Evolutionary conservation across 1,140 invertebrate species (phyloP), one percentile per base, ranked within the genome.

Genomic region (Rhynchophorus ferrugineus): DNA sequence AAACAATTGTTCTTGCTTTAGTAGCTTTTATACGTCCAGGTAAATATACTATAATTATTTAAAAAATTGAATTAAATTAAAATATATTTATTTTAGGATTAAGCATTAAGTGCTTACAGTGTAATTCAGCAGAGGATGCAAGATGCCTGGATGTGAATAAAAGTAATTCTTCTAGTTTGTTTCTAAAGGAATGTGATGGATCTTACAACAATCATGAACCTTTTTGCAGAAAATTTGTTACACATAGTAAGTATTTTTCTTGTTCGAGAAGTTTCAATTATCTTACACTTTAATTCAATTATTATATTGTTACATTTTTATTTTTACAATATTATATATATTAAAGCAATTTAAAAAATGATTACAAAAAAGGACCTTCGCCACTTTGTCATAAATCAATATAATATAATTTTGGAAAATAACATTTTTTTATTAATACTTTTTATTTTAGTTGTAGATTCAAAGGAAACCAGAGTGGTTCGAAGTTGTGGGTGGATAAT

Each of bases 81-180:
- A n/a, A n/a, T n/a, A n/a, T n/a, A 11, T 29, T 5, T 11, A 11
- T 29, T 29, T 38, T 11, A 49, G 44, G 33, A 36, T 14, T 47
- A 1, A 20, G 17, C 14, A 33, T 51, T 7, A 44, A 45, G 17
- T 51, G 49, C 22, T 51, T 51, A 17, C 49, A 51, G 17, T 51
- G 49, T 41, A 51, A 44, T 20, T 51, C 49, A 18, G 49, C 35
- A 2, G 49, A 44, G 22, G 2, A 44, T 51, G 39, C 49, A 34
- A 19, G 22, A 17, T 51, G 49, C 37, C 3, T 11, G 1, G 42
- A 43, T 13, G 5, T 51, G 1, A 11, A 51, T 19, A 18, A 16
- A 14, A 44, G 44, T 16, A 41, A 51, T 16, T 44, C 49, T 13
- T 36, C 19, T 2, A 51, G 49, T 38, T 24, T 22, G 11, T 44